These are phyloP conservation scores for Phaethon lepturus DNA, from an alignment of 2,113 vertebrate species.

Conservation along the genomic window DNA sequence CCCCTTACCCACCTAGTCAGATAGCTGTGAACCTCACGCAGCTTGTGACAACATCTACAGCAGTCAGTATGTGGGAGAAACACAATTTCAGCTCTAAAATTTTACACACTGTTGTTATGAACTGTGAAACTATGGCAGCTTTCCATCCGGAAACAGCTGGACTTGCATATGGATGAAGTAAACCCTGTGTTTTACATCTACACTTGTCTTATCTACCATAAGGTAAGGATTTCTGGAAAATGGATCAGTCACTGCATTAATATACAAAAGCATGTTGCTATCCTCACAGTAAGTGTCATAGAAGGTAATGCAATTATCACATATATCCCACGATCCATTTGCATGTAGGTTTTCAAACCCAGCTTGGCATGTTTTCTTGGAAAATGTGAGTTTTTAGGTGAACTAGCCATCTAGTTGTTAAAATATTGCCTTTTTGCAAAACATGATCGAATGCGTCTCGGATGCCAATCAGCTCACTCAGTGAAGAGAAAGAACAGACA, in stretches of 20 bases:
- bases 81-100: not conserved
- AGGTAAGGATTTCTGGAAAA: constrained; percentile 3
- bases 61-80: not conserved
- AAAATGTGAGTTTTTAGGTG: constrained; percentile 38
- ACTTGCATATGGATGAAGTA: not conserved
- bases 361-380: constrained; percentile 7
- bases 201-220: constrained; percentile 1
- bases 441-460: not conserved
- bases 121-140: constrained; percentile 20
- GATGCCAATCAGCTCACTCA: not conserved
- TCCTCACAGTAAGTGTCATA: not conserved
- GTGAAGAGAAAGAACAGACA: constrained; percentile 34
- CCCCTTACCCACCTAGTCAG: not conserved
- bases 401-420: not conserved
- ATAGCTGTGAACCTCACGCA: not conserved
- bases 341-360: not conserved
- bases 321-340: not conserved
- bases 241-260: not conserved
- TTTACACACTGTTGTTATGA: constrained; percentile 38
- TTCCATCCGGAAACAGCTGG: constrained; percentile 11
- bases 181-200: not conserved
- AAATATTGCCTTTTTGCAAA: not conserved
- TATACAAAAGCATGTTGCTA: not conserved
- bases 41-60: not conserved
- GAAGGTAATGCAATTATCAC: not conserved